phyloP scores from a whole-genome alignment of 1,140 invertebrate species.

The Ceratitis capitata region DNA sequence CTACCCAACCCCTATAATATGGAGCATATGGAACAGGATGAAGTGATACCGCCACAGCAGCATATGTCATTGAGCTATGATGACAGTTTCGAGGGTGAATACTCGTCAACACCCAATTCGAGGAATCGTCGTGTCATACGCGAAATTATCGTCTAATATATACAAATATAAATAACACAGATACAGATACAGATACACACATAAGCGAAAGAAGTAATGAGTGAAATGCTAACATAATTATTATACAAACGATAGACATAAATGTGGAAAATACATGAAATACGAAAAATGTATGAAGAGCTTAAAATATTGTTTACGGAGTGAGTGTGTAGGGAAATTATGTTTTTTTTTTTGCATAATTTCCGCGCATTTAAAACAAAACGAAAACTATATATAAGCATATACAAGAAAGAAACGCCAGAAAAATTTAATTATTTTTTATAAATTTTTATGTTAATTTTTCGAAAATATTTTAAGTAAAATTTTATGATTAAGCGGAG shows the following conservation, averaged over 20 bases:
- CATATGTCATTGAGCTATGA: slow-evolving; percentile 89
- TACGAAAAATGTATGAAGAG: not conserved
- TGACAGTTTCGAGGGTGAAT: slow-evolving; percentile 90
- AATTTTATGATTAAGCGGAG: not conserved
- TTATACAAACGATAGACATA: not conserved
- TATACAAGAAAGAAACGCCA: not conserved
- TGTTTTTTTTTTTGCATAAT: not conserved
- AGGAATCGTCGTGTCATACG: slow-evolving; percentile 88
- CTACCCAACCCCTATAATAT: slow-evolving; percentile 84
- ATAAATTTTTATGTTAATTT: slow-evolving; percentile 26
- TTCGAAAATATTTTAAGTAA: not conserved
- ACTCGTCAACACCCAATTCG: slow-evolving; percentile 92
- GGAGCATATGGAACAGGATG: slow-evolving; percentile 77
- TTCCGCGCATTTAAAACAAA: too few relatives aligned
- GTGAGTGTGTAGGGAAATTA: not conserved
- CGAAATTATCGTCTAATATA: slow-evolving; percentile 89
- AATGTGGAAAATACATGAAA: not conserved
- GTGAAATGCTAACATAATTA: not conserved
- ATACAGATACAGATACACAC: too few relatives aligned
- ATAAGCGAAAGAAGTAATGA: too few relatives aligned
- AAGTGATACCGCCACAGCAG: slow-evolving; percentile 78
- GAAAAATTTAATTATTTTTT: slow-evolving; percentile 10
- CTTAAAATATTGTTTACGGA: not conserved
- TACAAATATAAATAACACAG: slow-evolving; percentile 35
- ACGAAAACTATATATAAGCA: not conserved